Evolutionary conservation across 2,113 vertebrate genomes (phyloP).

Genomic region (Gambusia affinis): DNA sequence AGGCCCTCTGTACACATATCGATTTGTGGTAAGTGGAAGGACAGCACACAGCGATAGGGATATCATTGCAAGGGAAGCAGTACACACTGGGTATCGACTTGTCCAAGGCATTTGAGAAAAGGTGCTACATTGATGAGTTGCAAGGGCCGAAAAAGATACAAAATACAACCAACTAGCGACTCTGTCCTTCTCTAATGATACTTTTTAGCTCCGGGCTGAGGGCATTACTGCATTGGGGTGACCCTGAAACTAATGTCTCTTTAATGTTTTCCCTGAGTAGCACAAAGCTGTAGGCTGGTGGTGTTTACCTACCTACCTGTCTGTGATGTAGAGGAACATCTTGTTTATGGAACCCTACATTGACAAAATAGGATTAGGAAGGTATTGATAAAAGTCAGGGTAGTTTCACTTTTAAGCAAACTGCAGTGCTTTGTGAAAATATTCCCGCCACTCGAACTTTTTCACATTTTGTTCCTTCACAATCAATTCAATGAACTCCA

Average conservation of each 20-base stretch:
- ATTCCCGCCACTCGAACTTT: no score
- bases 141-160: not conserved
- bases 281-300: not conserved
- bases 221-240: not conserved
- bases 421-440: no score
- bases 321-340: not conserved
- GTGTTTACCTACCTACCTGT: not conserved
- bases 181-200: not conserved
- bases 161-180: not conserved
- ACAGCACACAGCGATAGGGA: constrained; percentile 2
- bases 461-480: no score
- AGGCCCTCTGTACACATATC: constrained; percentile 35
- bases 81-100: constrained; percentile 11
- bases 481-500: no score
- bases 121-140: not conserved
- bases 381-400: no score
- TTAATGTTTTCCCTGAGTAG: not conserved
- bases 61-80: constrained; percentile 2
- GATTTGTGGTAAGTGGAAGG: constrained; percentile 33
- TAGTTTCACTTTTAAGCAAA: no score
- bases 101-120: not conserved
- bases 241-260: not conserved
- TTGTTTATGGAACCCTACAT: not conserved
- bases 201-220: not conserved
- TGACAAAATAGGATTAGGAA: not conserved